Evolutionary conservation across 2,888 invertebrate species (phyloP).

Genomic region (Zootermopsis nevadensis): DNA sequence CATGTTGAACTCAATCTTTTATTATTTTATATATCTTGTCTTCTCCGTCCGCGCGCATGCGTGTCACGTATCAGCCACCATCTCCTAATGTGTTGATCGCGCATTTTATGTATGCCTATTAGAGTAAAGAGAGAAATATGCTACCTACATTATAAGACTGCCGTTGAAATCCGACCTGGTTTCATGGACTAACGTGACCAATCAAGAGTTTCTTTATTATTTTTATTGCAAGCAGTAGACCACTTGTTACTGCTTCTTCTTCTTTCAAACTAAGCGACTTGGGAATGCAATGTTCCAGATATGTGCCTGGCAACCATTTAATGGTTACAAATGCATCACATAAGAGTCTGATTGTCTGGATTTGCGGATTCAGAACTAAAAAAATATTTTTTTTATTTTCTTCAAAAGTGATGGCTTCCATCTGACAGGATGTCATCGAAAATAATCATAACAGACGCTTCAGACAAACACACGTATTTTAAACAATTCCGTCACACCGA

Average conservation of each 20-base stretch:
- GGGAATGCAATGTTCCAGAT: neutral
- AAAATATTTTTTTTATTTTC: neutral
- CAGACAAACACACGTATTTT: neutral
- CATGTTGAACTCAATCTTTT: conserved; percentile 6
- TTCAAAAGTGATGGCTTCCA: neutral
- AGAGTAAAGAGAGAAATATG: neutral
- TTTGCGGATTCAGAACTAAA: neutral
- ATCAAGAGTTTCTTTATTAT: neutral
- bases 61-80: neutral
- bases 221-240: neutral
- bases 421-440: neutral
- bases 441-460: neutral
- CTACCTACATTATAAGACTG: neutral
- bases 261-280: neutral
- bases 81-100: conserved; percentile 26
- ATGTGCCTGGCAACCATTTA: conserved; percentile 22
- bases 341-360: conserved; percentile 8
- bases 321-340: conserved; percentile 20
- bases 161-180: neutral
- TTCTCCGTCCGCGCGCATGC: neutral
- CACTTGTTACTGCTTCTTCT: neutral
- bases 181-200: neutral
- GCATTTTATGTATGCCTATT: conserved; percentile 11
- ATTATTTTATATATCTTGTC: conserved; percentile 20
- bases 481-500: neutral